These are phyloP conservation scores for Buceros bicornis DNA, from an alignment of 2,797 vertebrate species.

Conservation along the genomic window DNA sequence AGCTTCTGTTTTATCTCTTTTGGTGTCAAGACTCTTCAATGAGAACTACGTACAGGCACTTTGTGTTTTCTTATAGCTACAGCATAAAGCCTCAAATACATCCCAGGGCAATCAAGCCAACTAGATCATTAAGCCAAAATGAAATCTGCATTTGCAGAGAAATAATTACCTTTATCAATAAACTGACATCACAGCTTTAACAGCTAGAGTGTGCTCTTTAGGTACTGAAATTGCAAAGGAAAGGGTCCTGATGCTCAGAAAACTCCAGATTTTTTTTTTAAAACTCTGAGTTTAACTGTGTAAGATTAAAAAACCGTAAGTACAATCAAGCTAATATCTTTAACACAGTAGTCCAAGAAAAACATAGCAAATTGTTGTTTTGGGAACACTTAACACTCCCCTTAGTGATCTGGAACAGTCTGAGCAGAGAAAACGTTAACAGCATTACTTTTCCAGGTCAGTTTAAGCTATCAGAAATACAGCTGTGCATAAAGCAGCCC, in stretches of 20 bases:
- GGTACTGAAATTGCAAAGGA: neutral
- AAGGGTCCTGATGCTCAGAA: neutral
- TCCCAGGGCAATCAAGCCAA: neutral
- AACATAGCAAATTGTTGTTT: neutral
- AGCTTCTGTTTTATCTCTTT: neutral
- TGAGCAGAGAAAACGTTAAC: neutral
- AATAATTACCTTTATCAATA: conserved; percentile 18
- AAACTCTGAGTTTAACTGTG: neutral
- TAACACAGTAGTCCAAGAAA: neutral
- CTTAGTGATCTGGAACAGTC: neutral
- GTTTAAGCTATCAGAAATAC: neutral
- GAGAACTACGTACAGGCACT: neutral
- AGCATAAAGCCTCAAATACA: neutral
- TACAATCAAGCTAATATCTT: neutral
- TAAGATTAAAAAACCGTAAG: neutral
- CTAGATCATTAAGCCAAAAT: neutral
- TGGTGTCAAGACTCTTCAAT: neutral
- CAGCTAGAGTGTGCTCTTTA: neutral
- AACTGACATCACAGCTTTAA: conserved; percentile 18
- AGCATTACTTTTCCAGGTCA: neutral
- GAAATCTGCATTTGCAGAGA: neutral
- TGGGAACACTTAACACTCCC: neutral
- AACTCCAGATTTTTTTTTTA: neutral
- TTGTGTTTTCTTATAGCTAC: neutral
- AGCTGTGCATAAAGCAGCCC: neutral